Conservation (phyloP, 2,888 invertebrate species). For the Scelioninae gen. 1 region DNA sequence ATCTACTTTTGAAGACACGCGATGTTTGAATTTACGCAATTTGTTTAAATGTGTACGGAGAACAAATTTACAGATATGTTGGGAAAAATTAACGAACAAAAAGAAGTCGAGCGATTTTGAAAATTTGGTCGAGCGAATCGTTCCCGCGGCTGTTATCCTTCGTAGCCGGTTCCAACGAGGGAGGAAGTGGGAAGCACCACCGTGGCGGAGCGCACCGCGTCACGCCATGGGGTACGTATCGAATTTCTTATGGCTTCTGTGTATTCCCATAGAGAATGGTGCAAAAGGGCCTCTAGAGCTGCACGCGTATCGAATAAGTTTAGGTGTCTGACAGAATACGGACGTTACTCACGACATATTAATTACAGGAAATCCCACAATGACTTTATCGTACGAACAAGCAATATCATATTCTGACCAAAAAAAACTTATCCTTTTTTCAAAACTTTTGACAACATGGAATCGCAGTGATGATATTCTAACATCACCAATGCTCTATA, state of each 20-base stretch:
- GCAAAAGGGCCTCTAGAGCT: constrained; percentile 66
- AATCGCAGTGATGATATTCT: no score
- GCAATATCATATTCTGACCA: constrained; percentile 58
- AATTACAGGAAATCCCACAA: constrained; percentile 83
- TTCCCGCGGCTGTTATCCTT: constrained; percentile 51
- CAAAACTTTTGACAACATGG: no score
- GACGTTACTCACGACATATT: constrained; percentile 79
- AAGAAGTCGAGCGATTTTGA: constrained; percentile 38
- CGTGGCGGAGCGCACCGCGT: constrained; percentile 75
- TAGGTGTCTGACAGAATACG: constrained; percentile 74
- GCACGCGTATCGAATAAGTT: constrained; percentile 71
- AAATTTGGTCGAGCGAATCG: constrained; percentile 58
- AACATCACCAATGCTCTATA: no score
- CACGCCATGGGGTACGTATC: constrained; percentile 81
- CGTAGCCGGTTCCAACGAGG: constrained; percentile 70
- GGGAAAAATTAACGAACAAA: not conserved
- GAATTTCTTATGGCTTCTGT: constrained; percentile 84
- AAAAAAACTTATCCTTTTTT: constrained; percentile 22
- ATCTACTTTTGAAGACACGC: no score
- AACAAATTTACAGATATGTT: no score
- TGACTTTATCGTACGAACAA: constrained; percentile 67
- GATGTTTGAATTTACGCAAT: no score
- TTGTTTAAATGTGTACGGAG: no score
- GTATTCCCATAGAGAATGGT: constrained; percentile 80
- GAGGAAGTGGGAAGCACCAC: constrained; percentile 85